phyloP scores from a whole-genome alignment of 2,113 vertebrate genomes.

The Equus quagga region DNA sequence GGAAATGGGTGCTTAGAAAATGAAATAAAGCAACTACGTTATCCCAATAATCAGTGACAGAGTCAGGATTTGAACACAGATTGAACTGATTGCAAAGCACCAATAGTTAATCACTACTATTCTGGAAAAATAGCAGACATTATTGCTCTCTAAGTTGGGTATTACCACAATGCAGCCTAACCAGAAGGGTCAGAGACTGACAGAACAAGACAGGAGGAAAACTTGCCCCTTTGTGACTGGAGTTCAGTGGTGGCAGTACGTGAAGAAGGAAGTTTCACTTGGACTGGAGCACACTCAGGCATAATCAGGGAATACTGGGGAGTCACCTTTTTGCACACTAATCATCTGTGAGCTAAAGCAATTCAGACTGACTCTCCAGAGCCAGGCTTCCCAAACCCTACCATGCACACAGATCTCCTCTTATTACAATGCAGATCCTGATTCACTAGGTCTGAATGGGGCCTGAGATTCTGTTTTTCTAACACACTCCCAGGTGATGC shows the following conservation, averaged over 20 bases:
- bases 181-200: not conserved
- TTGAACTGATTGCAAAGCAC: not conserved
- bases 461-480: not conserved
- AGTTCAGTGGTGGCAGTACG: not conserved
- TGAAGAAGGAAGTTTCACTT: not conserved
- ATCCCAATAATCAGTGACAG: not conserved
- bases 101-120: not conserved
- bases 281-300: not conserved
- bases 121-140: not conserved
- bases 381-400: not conserved
- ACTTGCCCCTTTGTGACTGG: not conserved
- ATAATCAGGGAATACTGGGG: no score
- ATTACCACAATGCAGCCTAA: not conserved
- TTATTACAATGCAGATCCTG: not conserved
- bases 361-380: not conserved
- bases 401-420: not conserved
- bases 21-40: not conserved
- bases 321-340: not conserved
- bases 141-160: not conserved
- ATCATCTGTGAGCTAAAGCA: not conserved
- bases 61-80: not conserved
- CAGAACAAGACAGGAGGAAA: not conserved
- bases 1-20: not conserved
- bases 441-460: not conserved
- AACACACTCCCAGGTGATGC: not conserved